phyloP scores from a whole-genome alignment of 1,140 invertebrate genomes.

The Lasioglossum baleicum region DNA sequence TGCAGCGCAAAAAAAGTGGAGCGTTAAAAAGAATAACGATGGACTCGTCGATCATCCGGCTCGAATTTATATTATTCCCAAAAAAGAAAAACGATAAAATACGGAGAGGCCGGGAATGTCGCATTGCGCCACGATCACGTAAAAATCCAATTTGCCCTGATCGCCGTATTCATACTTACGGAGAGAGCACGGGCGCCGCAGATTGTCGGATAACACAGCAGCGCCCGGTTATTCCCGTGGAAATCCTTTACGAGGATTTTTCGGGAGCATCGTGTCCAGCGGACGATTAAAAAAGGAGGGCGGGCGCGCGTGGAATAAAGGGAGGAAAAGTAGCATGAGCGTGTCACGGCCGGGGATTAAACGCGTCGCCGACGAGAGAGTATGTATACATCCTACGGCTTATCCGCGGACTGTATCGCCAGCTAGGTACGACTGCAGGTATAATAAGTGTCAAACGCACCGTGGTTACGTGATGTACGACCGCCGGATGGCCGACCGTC shows the following conservation, averaged over 20 bases:
- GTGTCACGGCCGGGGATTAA: constrained; percentile 23
- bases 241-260: constrained; percentile 10
- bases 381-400: constrained; percentile 35
- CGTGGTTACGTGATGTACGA: constrained; percentile 57
- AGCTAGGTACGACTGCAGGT: neutral
- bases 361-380: constrained; percentile 17
- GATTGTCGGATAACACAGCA: neutral
- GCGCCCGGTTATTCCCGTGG: neutral
- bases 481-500: constrained; percentile 9
- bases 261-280: neutral
- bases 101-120: too few relatives aligned
- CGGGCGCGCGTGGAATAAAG: neutral
- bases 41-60: too few relatives aligned
- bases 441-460: constrained; percentile 55
- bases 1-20: too few relatives aligned
- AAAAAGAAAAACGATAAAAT: too few relatives aligned
- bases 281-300: too few relatives aligned
- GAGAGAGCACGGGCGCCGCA: too few relatives aligned
- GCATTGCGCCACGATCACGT: too few relatives aligned
- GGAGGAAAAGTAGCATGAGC: constrained; percentile 18
- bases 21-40: too few relatives aligned
- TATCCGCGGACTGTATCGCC: constrained; percentile 46
- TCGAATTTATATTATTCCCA: too few relatives aligned
- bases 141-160: too few relatives aligned
- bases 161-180: too few relatives aligned